Conservation (phyloP, 2,113 vertebrate genomes). For the Hypanus sabinus region DNA sequence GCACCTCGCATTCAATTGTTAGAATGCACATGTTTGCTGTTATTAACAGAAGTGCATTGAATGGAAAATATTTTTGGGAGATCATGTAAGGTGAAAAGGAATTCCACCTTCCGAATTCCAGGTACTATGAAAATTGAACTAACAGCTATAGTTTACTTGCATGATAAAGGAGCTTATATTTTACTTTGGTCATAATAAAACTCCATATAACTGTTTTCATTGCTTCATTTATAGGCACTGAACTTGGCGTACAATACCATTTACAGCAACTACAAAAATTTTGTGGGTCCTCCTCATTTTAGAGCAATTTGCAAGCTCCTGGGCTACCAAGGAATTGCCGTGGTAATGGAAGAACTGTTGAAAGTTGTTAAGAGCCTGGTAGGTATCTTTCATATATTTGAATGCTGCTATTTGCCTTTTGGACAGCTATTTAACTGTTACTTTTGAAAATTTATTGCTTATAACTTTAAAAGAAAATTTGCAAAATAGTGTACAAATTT, state of each 20-base stretch:
- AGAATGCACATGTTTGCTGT: neutral
- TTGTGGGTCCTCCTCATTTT: constrained; percentile 75
- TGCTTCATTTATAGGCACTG: constrained; percentile 55
- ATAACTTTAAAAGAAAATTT: neutral
- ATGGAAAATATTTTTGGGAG: neutral
- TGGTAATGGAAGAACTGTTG: constrained; percentile 81
- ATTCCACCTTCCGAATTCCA: neutral
- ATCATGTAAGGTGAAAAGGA: neutral
- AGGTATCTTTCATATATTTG: constrained; percentile 41
- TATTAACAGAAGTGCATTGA: neutral
- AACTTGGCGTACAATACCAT: constrained; percentile 80
- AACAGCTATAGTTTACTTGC: too few relatives aligned
- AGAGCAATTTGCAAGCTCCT: constrained; percentile 77
- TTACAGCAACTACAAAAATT: constrained; percentile 75
- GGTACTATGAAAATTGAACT: neutral
- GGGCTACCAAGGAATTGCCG: constrained; percentile 79
- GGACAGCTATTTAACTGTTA: neutral
- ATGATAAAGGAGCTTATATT: neutral
- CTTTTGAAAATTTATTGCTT: neutral
- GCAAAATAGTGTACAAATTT: neutral
- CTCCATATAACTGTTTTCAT: neutral
- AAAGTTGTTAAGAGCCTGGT: constrained; percentile 86
- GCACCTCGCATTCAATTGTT: neutral
- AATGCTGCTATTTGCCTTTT: neutral
- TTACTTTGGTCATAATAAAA: neutral